Evolutionary conservation across 2,113 vertebrate genomes (phyloP).

Genomic region (Aspidoscelis tigris): DNA sequence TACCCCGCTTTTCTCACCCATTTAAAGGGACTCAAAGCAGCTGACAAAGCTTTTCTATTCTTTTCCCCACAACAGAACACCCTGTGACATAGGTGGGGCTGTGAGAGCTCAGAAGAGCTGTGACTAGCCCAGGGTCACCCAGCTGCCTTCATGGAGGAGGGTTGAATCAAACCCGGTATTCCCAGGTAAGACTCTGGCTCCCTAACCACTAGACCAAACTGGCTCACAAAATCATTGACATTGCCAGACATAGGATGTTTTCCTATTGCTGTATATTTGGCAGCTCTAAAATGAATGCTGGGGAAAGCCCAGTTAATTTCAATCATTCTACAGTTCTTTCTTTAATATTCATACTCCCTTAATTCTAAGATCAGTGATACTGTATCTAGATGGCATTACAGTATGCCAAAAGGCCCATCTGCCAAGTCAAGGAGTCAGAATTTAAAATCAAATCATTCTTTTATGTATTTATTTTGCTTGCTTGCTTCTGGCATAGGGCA

Average conservation of each 20-base stretch:
- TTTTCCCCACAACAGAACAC: conserved; percentile 21
- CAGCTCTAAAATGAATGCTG: conserved; percentile 29
- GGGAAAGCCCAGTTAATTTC: conserved; percentile 28
- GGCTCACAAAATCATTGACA: conserved; percentile 33
- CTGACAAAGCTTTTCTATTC: no score
- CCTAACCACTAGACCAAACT: no score
- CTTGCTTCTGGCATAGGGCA: no score
- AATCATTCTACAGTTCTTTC: conserved; percentile 35
- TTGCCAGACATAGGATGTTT: conserved; percentile 51
- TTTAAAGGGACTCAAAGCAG: no score
- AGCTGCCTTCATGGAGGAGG: no score
- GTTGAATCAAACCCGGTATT: no score
- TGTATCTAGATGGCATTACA: background rate
- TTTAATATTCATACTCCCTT: background rate
- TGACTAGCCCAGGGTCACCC: no score
- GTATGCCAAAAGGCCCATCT: accelerated
- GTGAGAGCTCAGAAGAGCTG: no score
- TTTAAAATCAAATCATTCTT: background rate
- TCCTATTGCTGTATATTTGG: conserved; percentile 49
- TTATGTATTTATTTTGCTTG: no score
- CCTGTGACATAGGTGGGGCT: no score
- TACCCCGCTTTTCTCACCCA: no score
- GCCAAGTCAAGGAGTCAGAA: background rate
- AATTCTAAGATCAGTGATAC: conserved; percentile 23
- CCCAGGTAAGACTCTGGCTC: no score